These are phyloP conservation scores for Pterostichus madidus DNA, from an alignment of 2,888 invertebrate species.

Conservation along the genomic window DNA sequence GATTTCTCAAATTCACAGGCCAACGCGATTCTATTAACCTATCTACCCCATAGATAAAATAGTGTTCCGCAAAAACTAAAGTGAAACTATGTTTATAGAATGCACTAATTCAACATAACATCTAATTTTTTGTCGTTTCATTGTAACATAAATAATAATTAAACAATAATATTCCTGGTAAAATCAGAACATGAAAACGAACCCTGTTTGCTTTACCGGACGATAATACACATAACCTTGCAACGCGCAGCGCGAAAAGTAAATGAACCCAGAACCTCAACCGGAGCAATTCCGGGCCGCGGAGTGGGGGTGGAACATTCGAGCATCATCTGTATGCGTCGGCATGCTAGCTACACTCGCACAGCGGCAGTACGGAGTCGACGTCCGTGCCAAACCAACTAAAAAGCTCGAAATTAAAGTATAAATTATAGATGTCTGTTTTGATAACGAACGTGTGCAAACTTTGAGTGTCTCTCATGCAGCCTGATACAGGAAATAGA, in stretches of 20 bases:
- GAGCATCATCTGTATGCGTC: slow-evolving; percentile 40
- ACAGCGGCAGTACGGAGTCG: not conserved
- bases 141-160: too few species aligned
- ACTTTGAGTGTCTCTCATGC: not conserved
- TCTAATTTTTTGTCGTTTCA: too few species aligned
- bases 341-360: slow-evolving; percentile 10
- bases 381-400: slow-evolving; percentile 33
- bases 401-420: slow-evolving; percentile 63
- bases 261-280: slow-evolving; percentile 8
- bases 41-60: too few species aligned
- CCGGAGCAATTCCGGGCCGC: not conserved
- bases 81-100: too few species aligned
- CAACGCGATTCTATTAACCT: too few species aligned
- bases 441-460: slow-evolving; percentile 54
- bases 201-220: too few species aligned
- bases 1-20: too few species aligned
- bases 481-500: too few species aligned
- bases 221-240: not conserved
- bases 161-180: too few species aligned
- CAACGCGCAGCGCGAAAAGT: not conserved
- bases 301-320: not conserved
- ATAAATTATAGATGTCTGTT: slow-evolving; percentile 61
- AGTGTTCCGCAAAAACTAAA: too few species aligned
- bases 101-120: too few species aligned
- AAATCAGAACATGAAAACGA: too few species aligned